Evolutionary conservation across 2,113 vertebrate genomes (phyloP).

Genomic region (Scolopax mira): DNA sequence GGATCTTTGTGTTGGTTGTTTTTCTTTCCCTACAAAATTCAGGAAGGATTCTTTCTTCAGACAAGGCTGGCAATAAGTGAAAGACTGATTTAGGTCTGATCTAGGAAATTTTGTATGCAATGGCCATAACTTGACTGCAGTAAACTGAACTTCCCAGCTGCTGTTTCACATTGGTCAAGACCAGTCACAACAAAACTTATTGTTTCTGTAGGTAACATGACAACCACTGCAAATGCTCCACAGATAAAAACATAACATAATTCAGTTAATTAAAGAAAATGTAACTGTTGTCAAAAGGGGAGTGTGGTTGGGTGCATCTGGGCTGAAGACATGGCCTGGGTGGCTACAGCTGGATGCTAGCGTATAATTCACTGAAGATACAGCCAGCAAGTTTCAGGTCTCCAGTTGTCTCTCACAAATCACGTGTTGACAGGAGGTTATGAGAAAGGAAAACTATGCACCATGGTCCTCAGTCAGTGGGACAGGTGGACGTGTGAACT

Average conservation of each 20-base stretch:
- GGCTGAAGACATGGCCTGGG: neutral
- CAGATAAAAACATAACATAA: neutral
- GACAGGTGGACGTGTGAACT: accelerated
- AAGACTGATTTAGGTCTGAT: neutral
- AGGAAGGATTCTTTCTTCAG: slow-evolving; percentile 44
- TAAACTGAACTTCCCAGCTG: neutral
- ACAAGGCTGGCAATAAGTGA: neutral
- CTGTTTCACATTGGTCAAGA: neutral
- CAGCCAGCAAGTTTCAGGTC: neutral
- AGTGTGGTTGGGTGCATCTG: neutral
- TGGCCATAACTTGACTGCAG: neutral
- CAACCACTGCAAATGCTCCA: neutral
- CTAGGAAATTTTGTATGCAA: neutral
- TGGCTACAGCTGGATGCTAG: neutral
- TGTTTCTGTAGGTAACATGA: neutral
- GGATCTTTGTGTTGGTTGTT: neutral
- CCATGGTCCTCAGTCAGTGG: neutral
- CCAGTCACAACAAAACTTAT: neutral
- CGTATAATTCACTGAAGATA: neutral
- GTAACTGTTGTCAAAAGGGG: neutral
- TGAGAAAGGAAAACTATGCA: neutral
- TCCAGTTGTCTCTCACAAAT: neutral
- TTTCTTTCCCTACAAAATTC: slow-evolving; percentile 4
- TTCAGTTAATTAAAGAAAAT: neutral
- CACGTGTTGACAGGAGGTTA: neutral